Percentiles rank a stretch among this genome's conserved stretches.
Evolutionary conservation across 2,113 vertebrate species (phyloP).

Genomic region (Arenaria interpres): DNA sequence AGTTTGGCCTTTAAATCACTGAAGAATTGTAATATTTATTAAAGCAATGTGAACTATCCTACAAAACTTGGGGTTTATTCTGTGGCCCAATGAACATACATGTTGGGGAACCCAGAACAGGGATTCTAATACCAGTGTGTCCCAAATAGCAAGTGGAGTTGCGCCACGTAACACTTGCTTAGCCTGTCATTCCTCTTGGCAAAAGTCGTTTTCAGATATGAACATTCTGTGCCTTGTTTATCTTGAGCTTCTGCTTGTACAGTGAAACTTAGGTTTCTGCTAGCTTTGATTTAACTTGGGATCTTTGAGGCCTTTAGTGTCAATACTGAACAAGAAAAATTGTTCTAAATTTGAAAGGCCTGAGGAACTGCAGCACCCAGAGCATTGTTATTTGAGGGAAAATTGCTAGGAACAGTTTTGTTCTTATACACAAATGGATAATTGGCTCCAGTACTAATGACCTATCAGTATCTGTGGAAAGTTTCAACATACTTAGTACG

Average conservation of each 20-base stretch:
- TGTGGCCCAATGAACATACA: neutral
- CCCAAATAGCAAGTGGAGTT: neutral
- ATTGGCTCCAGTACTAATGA: neutral
- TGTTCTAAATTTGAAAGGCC: neutral
- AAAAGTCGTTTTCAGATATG: neutral
- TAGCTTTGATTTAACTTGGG: neutral
- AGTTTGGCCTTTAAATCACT: neutral
- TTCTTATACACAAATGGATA: neutral
- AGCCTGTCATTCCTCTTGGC: neutral
- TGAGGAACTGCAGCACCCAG: neutral
- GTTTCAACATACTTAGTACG: neutral
- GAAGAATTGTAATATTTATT: neutral
- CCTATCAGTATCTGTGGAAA: neutral
- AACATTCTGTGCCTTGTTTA: neutral
- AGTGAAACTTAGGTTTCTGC: neutral
- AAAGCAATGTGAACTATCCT: neutral
- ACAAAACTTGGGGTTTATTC: neutral
- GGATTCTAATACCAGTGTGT: neutral
- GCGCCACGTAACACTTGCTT: neutral
- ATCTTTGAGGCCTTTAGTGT: neutral
- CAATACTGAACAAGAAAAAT: neutral
- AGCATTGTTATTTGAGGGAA: neutral
- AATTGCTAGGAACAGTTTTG: neutral
- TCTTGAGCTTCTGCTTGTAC: neutral
- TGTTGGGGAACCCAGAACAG: neutral